Conservation (phyloP, 2,113 vertebrate genomes). For the Corythoichthys intestinalis region DNA sequence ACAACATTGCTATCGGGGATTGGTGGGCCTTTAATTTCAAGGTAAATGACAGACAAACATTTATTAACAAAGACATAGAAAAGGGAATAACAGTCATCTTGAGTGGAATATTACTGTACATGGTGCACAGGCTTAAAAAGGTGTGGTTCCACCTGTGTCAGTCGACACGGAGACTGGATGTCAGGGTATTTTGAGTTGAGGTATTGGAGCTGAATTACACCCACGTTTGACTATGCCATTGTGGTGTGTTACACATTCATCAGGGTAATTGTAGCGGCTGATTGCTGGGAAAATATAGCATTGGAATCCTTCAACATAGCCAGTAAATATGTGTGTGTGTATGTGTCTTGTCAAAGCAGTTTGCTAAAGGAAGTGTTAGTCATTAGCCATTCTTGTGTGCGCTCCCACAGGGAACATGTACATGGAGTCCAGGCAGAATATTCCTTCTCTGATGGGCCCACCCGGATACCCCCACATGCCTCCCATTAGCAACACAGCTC, state of each 20-base stretch:
- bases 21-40: too few relatives aligned
- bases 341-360: conserved; percentile 16
- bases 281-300: background rate
- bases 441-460: conserved; percentile 82
- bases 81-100: background rate
- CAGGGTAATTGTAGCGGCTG: conserved; percentile 12
- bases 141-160: background rate
- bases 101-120: background rate
- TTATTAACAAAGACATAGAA: background rate
- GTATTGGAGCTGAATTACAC: conserved; percentile 17
- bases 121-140: background rate
- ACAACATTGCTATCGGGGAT: too few relatives aligned
- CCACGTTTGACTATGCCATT: conserved; percentile 13
- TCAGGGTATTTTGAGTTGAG: background rate
- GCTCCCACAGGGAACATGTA: conserved; percentile 78
- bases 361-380: conserved; percentile 39
- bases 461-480: conserved; percentile 81
- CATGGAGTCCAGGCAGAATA: conserved; percentile 82
- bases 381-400: conserved; percentile 42
- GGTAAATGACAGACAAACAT: too few relatives aligned
- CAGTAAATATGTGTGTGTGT: conserved; percentile 15
- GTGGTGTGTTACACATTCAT: conserved; percentile 27
- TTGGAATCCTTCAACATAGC: conserved; percentile 17
- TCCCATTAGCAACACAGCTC: conserved; percentile 75
- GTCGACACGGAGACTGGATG: background rate